These are phyloP conservation scores for Abramis brama DNA, from an alignment of 2,113 vertebrate genomes.

Conservation along the genomic window DNA sequence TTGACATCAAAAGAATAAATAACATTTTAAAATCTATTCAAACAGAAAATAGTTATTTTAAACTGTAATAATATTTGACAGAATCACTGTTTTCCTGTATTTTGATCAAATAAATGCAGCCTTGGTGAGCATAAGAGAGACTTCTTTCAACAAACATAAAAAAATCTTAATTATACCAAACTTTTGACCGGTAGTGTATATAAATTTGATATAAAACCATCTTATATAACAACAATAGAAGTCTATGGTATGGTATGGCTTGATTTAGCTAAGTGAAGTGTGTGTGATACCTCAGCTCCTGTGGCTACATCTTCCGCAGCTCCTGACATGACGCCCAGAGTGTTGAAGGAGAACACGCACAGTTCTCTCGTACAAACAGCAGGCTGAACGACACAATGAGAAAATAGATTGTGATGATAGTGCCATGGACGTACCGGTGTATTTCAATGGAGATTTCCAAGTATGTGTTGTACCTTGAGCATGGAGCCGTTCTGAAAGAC, in stretches of 20 bases:
- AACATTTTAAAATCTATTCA: no score
- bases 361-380: constrained; percentile 95
- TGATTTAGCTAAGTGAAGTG: neutral
- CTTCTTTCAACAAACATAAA: no score
- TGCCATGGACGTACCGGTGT: neutral
- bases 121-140: no score
- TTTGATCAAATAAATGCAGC: no score
- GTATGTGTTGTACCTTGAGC: constrained; percentile 84
- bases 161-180: no score
- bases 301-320: constrained; percentile 94
- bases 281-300: constrained; percentile 86
- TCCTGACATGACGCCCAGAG: constrained; percentile 92
- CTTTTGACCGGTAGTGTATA: no score
- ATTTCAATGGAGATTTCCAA: neutral
- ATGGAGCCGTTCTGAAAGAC: constrained; percentile 95
- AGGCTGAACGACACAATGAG: constrained; percentile 73
- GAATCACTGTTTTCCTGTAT: no score
- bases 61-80: no score
- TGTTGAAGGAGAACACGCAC: constrained; percentile 95
- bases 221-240: neutral
- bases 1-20: no score
- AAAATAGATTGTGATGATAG: neutral
- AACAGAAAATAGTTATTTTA: no score
- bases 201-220: neutral
- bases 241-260: neutral